phyloP scores from a whole-genome alignment of 2,888 invertebrate species.

The Cabera pusaria region DNA sequence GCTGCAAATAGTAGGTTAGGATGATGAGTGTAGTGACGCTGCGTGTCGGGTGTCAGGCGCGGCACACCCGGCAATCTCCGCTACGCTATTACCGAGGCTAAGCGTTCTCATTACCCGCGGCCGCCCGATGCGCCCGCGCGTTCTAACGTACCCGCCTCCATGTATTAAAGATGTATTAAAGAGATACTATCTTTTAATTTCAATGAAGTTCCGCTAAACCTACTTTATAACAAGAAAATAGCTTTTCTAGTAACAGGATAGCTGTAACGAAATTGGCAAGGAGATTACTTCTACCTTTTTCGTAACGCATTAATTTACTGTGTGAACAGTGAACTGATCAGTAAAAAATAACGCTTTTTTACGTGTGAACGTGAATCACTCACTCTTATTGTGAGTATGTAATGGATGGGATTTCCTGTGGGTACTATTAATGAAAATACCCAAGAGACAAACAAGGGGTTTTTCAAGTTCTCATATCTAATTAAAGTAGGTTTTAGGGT shows the following conservation, averaged over 20 bases:
- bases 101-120: constrained; percentile 64
- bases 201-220: constrained; percentile 36
- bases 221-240: constrained; percentile 28
- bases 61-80: constrained; percentile 57
- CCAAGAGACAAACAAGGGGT: constrained; percentile 2
- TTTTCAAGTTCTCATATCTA: constrained; percentile 9
- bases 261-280: constrained; percentile 6
- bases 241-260: constrained; percentile 24
- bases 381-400: background rate
- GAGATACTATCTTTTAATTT: constrained; percentile 59
- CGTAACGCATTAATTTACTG: background rate
- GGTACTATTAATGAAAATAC: background rate
- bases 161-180: too few species aligned
- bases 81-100: constrained; percentile 59
- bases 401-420: constrained; percentile 2
- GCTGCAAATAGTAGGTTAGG: constrained; percentile 51
- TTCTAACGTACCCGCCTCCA: constrained; percentile 41
- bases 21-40: constrained; percentile 48
- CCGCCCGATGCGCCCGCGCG: constrained; percentile 47
- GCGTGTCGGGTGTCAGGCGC: constrained; percentile 51
- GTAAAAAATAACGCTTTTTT: background rate
- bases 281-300: constrained; percentile 3
- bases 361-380: constrained; percentile 2
- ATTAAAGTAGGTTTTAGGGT: background rate
- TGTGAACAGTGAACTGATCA: too few species aligned